Conservation (phyloP, 2,797 vertebrate species). For the Salarias fasciatus region DNA sequence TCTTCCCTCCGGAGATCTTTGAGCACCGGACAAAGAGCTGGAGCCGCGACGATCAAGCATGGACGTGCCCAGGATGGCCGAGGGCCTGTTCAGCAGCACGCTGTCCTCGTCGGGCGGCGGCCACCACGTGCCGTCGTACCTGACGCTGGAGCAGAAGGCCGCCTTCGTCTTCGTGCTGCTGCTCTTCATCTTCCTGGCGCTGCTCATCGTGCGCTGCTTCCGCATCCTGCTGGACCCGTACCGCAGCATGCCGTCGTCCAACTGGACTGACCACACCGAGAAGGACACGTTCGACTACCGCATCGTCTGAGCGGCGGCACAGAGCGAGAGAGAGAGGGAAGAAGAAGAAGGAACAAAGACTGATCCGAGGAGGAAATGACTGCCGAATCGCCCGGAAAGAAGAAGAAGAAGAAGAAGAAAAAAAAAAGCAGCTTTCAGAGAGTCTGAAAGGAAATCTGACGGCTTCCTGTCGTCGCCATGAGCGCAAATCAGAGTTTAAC, state of each 20-base stretch:
- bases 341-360: neutral
- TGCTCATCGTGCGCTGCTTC: constrained; percentile 89
- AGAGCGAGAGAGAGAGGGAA: neutral
- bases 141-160: constrained; percentile 88
- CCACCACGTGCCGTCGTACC: constrained; percentile 76
- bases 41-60: constrained; percentile 74
- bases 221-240: constrained; percentile 90
- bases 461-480: neutral
- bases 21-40: constrained; percentile 63
- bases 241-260: constrained; percentile 89
- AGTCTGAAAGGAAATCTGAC: constrained; percentile 8
- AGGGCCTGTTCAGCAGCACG: constrained; percentile 83
- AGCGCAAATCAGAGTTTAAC: constrained; percentile 31
- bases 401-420: no score
- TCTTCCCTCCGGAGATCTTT: constrained; percentile 50
- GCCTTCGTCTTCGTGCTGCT: constrained; percentile 88
- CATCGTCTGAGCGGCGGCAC: constrained; percentile 77
- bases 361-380: constrained; percentile 48
- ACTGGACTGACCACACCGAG: constrained; percentile 90
- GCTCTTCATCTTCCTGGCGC: constrained; percentile 88
- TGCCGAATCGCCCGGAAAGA: constrained; percentile 44
- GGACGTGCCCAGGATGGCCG: constrained; percentile 80
- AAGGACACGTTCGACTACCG: constrained; percentile 89
- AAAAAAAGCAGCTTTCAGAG: constrained; percentile 18
- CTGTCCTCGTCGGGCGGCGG: constrained; percentile 79